These are phyloP conservation scores for Tragelaphus buxtoni DNA, from an alignment of 2,113 vertebrate species.

Conservation along the genomic window DNA sequence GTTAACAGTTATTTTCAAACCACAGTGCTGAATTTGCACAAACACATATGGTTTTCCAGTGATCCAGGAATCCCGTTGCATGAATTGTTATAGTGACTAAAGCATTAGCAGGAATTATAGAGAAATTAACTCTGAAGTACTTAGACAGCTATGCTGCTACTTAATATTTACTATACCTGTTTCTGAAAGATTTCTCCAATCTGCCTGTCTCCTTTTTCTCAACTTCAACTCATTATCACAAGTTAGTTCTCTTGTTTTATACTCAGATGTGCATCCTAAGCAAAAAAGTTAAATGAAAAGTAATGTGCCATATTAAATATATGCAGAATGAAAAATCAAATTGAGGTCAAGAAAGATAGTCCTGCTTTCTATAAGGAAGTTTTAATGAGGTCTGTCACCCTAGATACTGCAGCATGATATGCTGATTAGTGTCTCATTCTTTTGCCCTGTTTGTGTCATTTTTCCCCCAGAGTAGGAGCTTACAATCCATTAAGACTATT, in stretches of 20 bases:
- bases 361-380: neutral
- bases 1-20: neutral
- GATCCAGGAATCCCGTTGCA: neutral
- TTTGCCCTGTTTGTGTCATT: neutral
- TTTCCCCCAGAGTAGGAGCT: neutral
- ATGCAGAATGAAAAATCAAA: neutral
- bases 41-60: neutral
- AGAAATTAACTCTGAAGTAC: neutral
- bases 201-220: neutral
- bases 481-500: neutral
- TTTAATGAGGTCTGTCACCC: neutral
- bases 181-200: neutral
- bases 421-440: neutral
- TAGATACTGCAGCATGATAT: neutral
- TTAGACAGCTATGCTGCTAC: neutral
- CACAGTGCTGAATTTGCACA: neutral
- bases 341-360: neutral
- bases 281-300: neutral
- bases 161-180: neutral
- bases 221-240: neutral
- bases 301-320: neutral
- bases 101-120: neutral
- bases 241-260: neutral
- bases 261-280: neutral
- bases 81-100: neutral